Evolutionary conservation across 2,113 vertebrate species (phyloP).

Genomic region (Chaetodon auriga): DNA sequence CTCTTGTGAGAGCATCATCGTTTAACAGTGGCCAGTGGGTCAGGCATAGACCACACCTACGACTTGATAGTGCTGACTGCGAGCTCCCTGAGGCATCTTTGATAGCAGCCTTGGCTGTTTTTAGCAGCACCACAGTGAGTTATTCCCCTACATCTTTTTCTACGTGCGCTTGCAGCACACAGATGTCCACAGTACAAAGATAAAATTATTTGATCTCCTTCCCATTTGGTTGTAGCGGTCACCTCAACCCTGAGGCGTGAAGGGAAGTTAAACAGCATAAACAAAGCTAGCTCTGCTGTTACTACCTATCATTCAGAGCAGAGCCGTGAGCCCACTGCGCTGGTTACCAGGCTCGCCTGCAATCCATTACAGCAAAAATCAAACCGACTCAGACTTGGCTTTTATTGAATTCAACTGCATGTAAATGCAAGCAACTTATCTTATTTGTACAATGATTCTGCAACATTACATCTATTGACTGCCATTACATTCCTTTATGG

Average conservation of each 20-base stretch:
- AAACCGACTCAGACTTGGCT: slow-evolving; percentile 49
- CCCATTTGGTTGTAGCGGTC: slow-evolving; percentile 9
- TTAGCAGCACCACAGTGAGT: slow-evolving; percentile 10
- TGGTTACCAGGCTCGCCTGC: slow-evolving; percentile 12
- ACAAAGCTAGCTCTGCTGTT: slow-evolving; percentile 19
- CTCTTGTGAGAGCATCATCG: background rate
- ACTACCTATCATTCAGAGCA: slow-evolving; percentile 26
- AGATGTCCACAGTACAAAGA: background rate
- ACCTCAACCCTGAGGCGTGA: slow-evolving; percentile 29
- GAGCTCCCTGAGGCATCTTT: background rate
- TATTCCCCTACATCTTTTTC: slow-evolving; percentile 37
- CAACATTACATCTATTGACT: slow-evolving; percentile 72
- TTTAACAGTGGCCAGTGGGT: background rate
- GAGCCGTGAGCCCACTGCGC: background rate
- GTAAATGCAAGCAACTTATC: slow-evolving; percentile 70
- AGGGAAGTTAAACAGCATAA: slow-evolving; percentile 12
- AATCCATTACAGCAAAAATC: slow-evolving; percentile 65
- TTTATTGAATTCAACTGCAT: slow-evolving; percentile 68
- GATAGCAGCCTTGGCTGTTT: slow-evolving; percentile 21
- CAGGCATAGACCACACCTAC: slow-evolving; percentile 3
- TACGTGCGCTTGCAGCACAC: slow-evolving; percentile 10
- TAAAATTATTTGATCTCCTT: slow-evolving; percentile 8
- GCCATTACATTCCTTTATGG: slow-evolving; percentile 71
- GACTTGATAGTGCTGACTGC: background rate
- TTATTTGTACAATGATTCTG: slow-evolving; percentile 72